phyloP scores from a whole-genome alignment of 2,113 vertebrate species.

The Nothocercus julius region DNA sequence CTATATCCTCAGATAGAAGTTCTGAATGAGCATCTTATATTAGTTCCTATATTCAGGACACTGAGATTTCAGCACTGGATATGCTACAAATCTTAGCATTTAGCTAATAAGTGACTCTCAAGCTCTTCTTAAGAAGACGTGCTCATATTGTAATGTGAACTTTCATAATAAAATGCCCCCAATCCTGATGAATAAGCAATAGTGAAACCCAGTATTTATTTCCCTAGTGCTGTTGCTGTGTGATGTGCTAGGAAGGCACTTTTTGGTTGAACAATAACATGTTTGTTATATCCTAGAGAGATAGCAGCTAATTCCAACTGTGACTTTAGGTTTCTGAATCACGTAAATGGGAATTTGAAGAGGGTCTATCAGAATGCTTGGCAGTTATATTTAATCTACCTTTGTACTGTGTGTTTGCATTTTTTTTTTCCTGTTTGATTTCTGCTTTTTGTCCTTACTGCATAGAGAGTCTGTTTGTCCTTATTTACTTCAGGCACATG shows the following conservation, averaged over 20 bases:
- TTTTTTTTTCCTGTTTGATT: neutral
- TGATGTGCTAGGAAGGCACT: neutral
- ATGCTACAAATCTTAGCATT: neutral
- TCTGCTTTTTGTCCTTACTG: neutral
- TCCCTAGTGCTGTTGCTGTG: neutral
- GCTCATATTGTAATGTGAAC: neutral
- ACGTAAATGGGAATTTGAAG: neutral
- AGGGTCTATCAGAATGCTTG: neutral
- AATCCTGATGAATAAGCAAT: neutral
- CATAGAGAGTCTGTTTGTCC: neutral
- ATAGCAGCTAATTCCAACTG: neutral
- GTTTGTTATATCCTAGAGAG: neutral
- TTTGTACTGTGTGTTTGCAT: neutral
- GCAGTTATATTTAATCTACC: neutral
- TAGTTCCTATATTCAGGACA: neutral
- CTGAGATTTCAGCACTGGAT: neutral
- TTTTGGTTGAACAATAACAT: neutral
- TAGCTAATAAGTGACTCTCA: neutral
- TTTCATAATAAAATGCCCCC: neutral
- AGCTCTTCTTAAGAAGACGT: neutral
- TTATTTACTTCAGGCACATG: constrained; percentile 21
- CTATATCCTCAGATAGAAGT: neutral
- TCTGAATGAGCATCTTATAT: too few species aligned
- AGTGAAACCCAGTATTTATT: neutral
- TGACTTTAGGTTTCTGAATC: neutral